These are phyloP conservation scores for Metallyticus violacea DNA, from an alignment of 2,888 invertebrate species.

Conservation along the genomic window DNA sequence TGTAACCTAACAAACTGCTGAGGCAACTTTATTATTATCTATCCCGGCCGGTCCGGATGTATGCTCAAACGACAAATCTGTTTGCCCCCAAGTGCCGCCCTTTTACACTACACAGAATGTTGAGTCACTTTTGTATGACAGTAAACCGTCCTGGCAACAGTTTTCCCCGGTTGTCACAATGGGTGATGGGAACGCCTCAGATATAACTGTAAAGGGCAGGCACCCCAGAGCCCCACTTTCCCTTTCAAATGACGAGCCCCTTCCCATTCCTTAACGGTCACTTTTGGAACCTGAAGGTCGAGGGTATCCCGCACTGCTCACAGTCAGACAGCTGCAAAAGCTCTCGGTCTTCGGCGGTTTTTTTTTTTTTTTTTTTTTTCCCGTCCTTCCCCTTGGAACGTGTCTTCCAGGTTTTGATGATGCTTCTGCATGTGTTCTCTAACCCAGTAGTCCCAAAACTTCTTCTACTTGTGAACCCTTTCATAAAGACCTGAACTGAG, in stretches of 20 bases:
- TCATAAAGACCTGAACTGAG: too few species aligned
- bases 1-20: too few species aligned
- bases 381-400: too few species aligned
- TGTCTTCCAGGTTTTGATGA: too few species aligned
- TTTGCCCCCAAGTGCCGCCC: neutral
- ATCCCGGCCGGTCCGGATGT: neutral
- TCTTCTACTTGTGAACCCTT: too few species aligned
- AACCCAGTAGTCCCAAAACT: too few species aligned
- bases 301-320: neutral
- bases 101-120: neutral
- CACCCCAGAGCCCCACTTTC: neutral
- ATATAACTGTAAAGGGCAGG: neutral
- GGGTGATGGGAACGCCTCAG: neutral
- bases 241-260: neutral
- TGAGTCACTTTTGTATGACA: neutral
- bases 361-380: too few species aligned
- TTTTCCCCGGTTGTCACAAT: neutral
- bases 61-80: neutral
- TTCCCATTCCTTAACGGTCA: neutral
- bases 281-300: neutral
- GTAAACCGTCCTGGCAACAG: neutral
- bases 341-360: too few species aligned
- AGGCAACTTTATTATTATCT: neutral
- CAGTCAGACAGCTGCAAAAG: neutral
- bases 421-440: too few species aligned